Conservation (phyloP, 1,140 invertebrate species). For the Lysiphlebus fabarum region DNA sequence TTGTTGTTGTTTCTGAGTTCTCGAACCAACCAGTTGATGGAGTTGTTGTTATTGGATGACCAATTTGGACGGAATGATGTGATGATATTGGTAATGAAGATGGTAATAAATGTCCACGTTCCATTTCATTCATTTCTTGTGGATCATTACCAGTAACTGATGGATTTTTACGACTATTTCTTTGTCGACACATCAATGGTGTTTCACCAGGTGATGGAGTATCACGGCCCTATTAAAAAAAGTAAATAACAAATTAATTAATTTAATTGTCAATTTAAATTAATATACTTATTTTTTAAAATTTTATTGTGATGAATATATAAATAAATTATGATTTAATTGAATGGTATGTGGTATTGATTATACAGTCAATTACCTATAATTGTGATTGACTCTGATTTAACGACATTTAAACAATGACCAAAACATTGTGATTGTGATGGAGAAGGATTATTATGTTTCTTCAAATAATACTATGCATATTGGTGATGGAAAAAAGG, state of each 20-base stretch:
- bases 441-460: conserved; percentile 27
- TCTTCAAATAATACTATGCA: conserved; percentile 34
- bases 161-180: conserved; percentile 57
- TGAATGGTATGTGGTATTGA: neutral
- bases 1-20: no score
- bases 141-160: conserved; percentile 46
- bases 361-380: conserved; percentile 34
- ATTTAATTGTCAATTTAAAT: neutral
- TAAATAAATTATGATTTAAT: neutral
- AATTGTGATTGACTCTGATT: conserved; percentile 41
- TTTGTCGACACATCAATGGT: conserved; percentile 73
- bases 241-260: neutral
- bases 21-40: no score
- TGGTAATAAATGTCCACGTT: conserved; percentile 60
- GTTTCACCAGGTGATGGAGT: conserved; percentile 74
- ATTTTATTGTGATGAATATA: no score
- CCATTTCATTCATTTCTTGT: conserved; percentile 61
- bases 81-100: conserved; percentile 29
- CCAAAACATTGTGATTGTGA: conserved; percentile 35
- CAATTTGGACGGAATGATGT: conserved; percentile 46
- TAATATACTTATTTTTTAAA: neutral
- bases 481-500: conserved; percentile 11
- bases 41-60: conserved; percentile 26
- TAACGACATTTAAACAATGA: conserved; percentile 37
- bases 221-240: conserved; percentile 63